These are phyloP conservation scores for Pseudococcus longispinus DNA, from an alignment of 2,888 invertebrate species.

Conservation along the genomic window DNA sequence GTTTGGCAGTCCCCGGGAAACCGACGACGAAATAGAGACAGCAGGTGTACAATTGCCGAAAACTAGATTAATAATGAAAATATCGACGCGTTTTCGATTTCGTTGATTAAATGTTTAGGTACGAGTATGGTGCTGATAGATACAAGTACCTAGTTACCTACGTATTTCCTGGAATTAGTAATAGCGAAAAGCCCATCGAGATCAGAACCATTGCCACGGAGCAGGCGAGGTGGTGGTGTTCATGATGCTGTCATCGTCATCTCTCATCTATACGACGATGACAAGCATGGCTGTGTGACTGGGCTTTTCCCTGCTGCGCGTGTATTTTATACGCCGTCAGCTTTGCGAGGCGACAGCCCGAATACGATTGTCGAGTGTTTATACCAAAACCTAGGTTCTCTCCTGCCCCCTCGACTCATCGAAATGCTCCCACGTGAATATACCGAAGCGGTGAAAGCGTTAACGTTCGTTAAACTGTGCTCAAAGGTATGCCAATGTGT, in stretches of 20 bases:
- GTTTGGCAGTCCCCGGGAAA: not conserved
- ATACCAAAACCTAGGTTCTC: too few species aligned
- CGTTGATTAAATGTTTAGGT: not conserved
- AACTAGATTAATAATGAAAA: slow-evolving; percentile 35
- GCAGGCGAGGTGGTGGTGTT: not conserved
- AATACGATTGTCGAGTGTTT: not conserved
- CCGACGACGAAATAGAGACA: not conserved
- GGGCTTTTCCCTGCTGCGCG: not conserved
- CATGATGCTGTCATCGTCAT: not conserved
- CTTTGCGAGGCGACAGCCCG: not conserved
- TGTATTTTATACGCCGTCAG: not conserved
- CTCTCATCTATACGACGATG: not conserved
- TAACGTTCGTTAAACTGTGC: not conserved
- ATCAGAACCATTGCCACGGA: not conserved
- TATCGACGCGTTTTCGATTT: slow-evolving; percentile 20
- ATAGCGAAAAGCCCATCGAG: not conserved
- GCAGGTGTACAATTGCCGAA: slow-evolving; percentile 7
- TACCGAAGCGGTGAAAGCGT: not conserved
- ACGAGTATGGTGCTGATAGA: not conserved
- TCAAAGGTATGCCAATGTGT: not conserved
- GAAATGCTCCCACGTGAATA: not conserved
- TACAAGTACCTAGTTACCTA: not conserved
- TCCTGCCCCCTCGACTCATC: too few species aligned
- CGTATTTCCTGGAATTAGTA: not conserved
- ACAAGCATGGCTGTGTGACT: not conserved